Percentiles rank a stretch among this genome's conserved stretches.
Evolutionary conservation across 2,797 vertebrate genomes (phyloP).

Genomic region (Delichon dasypus): DNA sequence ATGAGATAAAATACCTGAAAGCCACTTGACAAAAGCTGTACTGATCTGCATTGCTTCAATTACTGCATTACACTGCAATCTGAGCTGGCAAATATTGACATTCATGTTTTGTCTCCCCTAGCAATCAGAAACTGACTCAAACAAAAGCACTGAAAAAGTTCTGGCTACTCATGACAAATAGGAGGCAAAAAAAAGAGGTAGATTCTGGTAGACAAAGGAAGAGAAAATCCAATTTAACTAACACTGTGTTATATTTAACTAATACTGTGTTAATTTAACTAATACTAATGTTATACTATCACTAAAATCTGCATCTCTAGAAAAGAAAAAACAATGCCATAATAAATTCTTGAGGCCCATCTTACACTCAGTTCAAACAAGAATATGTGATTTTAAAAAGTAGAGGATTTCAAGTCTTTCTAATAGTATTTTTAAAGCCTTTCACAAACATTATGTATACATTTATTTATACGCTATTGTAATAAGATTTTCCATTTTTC

Average conservation of each 20-base stretch:
- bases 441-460: not conserved
- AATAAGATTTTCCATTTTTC: not conserved
- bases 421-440: not conserved
- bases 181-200: not conserved
- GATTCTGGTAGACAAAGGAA: not conserved
- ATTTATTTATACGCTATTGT: not conserved
- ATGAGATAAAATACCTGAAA: not conserved
- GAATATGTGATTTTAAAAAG: not conserved
- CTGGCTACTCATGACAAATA: not conserved
- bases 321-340: not conserved
- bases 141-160: slow-evolving; percentile 31
- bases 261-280: not conserved
- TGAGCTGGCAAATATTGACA: slow-evolving; percentile 56
- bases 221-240: not conserved
- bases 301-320: not conserved
- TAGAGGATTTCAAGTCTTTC: not conserved
- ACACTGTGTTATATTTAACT: not conserved
- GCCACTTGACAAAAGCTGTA: not conserved
- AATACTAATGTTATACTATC: not conserved
- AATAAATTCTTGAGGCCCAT: not conserved
- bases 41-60: not conserved
- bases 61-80: not conserved
- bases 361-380: not conserved
- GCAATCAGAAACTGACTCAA: slow-evolving; percentile 60
- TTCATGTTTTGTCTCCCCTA: slow-evolving; percentile 63